Base-by-base conservation (phyloP, 2,888 invertebrate genomes). In the Lasius fuliginosus region DNA sequence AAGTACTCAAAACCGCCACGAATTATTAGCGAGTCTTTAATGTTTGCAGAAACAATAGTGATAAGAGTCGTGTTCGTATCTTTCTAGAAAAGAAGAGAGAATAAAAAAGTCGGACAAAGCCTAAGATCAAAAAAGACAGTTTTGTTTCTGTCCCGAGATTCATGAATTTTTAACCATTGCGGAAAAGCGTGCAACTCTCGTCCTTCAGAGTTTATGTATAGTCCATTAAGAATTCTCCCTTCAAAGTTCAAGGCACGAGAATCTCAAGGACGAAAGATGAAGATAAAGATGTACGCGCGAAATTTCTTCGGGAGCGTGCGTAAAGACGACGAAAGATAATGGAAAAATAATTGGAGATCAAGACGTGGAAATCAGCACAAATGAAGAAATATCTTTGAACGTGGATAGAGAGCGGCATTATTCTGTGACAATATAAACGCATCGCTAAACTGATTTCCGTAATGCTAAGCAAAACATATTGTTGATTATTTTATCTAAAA, bases 161-260 rank as follows among this genome's bases (percentile, higher is more conserved):
- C 69, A 68, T 79, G 42, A 85, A 75, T 40, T 46, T 77, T 82
- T 74, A 68, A 83, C 53, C 46, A 53, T 18, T n/a, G 11, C 6
- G n/a, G 64, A 42, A 46, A 49, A 49, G 42, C 69, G 69, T 75
- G 56, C 56, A 83, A 68, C 68, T 87, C 83, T 82, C 74, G 67
- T 42, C 69, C 69, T 64, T 83, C 81, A 42, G 18, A 36, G 6
- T 56, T 36, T 40, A n/a, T 58, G 53, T 71, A 71, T 79, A 56
- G 36, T 40, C 81, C 79, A 87, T 87, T 87, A 87, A 85, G 46
- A 69, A 36, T 23, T n/a, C 75, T 46, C 64, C 40, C 67, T 62
- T 40, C 42, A 1, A 46, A 1, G 15, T 81, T 58, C 53, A 58
- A 18, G 6, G 40, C 30, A 67, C 23, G 12, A 60, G 23, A 40